Percentiles rank a stretch among this genome's conserved stretches.
These are phyloP conservation scores for Drosophila orosa DNA, from an alignment of 1,140 invertebrate genomes.

Conservation along the genomic window DNA sequence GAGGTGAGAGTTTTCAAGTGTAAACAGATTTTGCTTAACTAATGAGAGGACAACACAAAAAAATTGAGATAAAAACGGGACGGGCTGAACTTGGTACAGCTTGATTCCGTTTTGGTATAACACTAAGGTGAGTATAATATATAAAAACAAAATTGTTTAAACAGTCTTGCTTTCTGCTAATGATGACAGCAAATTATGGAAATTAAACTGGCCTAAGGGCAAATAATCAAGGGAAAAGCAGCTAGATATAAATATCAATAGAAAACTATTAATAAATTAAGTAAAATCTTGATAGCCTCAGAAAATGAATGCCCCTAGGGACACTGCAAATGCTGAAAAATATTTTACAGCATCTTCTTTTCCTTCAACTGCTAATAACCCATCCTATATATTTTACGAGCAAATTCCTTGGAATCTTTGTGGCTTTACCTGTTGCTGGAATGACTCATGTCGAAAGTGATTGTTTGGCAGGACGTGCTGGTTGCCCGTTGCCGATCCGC, in stretches of 20 bases:
- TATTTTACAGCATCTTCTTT: not conserved
- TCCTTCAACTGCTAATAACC: not conserved
- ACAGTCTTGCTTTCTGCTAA: conserved; percentile 13
- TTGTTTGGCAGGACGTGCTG: conserved; percentile 82
- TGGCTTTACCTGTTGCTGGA: conserved; percentile 79
- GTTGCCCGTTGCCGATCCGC: conserved; percentile 67
- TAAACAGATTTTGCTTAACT: conserved; percentile 40
- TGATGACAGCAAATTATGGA: conserved; percentile 26
- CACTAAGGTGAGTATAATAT: not conserved
- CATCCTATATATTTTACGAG: not conserved
- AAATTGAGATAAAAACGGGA: not conserved
- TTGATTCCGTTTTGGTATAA: not conserved
- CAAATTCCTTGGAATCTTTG: conserved; percentile 14
- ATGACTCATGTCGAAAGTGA: conserved; percentile 82
- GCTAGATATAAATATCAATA: conserved; percentile 1
- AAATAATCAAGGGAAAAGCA: not conserved
- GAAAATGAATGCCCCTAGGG: not conserved
- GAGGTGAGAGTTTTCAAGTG: conserved; percentile 68
- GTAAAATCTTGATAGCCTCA: not conserved
- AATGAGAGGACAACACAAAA: conserved; percentile 17
- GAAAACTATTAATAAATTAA: conserved; percentile 5
- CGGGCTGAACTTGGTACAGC: not conserved
- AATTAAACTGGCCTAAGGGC: conserved; percentile 16
- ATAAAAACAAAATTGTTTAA: not conserved
- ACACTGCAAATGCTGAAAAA: not conserved